Base-by-base conservation (phyloP, 2,888 invertebrate genomes). In the Prenolepis imparis region DNA sequence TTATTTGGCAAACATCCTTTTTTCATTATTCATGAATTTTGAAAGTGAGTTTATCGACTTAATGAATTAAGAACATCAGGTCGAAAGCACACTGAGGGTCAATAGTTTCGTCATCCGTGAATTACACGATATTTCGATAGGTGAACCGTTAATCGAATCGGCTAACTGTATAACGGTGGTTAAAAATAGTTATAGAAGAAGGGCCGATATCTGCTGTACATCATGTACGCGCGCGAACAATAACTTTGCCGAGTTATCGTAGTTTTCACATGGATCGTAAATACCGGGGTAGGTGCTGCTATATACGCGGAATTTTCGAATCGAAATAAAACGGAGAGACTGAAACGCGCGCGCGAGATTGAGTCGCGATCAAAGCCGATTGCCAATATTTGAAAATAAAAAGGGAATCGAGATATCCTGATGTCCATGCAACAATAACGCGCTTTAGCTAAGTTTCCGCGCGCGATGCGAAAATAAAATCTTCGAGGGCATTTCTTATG, bases 321-420 rank as follows among this genome's bases (percentile, higher is more conserved):
- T 55, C 41, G 28, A 44, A 70, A 78, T 78, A 59, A 78, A 78
- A 70, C 70, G 24, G 36, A 70, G 70, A 24, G 32, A 44, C 21
- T 44, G 57, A 39, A 39, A 55, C 32, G 36, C 36, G 36, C 36
- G 36, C 36, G 36, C 36, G 57, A 59, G 68, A 68, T 78, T 57
- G 78, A 52, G 52, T 52, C n/a, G 68, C 32, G 78, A 78, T 68
- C 21, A 18, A n/a, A 57, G 57, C 21, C 32, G 44, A 78, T 78
- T 59, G 78, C 44, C 78, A 70, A 78, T 78, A 78, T 68, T 78
- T 44, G 41, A 32, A 59, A 48, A 78, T 70, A 70, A 78, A 59
- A 52, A n/a, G n/a, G 28, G 18, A 44, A 78, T 21, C 57, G 32
- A 21, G 28, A 57, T 28, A 15, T 24, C 12, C 12, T 36, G 70